Percentiles rank a stretch among this genome's conserved stretches.
These are phyloP conservation scores for Heliconius charithonia DNA, from an alignment of 2,888 invertebrate genomes.

Conservation along the genomic window DNA sequence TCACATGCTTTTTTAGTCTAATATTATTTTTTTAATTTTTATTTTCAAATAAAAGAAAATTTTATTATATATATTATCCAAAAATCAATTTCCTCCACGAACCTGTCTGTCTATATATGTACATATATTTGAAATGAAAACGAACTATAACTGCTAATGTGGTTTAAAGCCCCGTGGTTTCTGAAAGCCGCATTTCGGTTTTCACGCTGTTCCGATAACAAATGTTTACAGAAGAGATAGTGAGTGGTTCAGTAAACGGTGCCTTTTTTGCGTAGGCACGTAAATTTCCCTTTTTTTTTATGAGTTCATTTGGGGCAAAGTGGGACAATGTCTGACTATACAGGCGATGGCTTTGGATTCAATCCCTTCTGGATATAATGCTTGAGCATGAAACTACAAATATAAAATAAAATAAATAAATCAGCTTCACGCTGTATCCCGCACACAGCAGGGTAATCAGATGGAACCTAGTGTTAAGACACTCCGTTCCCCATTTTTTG, in stretches of 20 bases:
- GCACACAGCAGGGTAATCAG: no score
- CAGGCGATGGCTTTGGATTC: neutral
- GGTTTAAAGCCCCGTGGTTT: constrained; percentile 7
- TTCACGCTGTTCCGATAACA: neutral
- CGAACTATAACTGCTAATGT: neutral
- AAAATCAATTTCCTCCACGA: neutral
- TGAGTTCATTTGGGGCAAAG: neutral
- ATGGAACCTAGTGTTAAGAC: no score
- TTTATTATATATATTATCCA: no score
- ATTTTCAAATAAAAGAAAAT: no score
- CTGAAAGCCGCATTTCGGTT: constrained; percentile 2
- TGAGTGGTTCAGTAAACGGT: neutral
- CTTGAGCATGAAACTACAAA: no score
- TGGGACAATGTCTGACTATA: neutral
- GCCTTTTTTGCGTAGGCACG: neutral
- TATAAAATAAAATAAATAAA: no score
- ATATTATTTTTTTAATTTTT: no score
- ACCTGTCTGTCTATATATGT: neutral
- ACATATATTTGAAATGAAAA: neutral
- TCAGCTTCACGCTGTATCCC: no score
- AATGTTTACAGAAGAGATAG: neutral
- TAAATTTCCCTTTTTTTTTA: neutral
- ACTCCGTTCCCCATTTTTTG: no score
- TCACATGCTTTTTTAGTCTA: no score
- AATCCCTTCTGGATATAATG: neutral